Evolutionary conservation across 2,113 vertebrate genomes (phyloP), one percentile per base, ranked within the genome.

Genomic region (Pardalotus punctatus): DNA sequence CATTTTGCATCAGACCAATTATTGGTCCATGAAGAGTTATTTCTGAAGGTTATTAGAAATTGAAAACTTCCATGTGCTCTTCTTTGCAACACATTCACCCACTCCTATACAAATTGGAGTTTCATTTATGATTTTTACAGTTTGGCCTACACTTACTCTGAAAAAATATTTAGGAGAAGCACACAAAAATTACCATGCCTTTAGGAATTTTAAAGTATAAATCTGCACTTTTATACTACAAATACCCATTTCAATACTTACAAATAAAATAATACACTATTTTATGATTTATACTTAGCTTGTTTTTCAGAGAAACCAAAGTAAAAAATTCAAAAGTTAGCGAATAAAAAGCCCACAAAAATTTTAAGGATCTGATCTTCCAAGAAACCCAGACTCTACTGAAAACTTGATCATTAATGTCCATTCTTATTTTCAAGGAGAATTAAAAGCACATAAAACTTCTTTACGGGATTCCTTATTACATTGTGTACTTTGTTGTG

Each of bases 1-100:
- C 60, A 87, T 85, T 95, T 91, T 93, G 70, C 61, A 86, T 79
- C n/a, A 80, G 48, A 84, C 14, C 33, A 83, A 84, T 92, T 94
- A 96, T 31, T 90, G 92, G 97, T 97, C 54, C 50, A 54, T 10
- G 25, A 66, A 64, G 47, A 89, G n/a, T 29, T 78, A 77, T 67
- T 93, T 57, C 40, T 97, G 82, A 95, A 81, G 43, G 47, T 76
- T 94, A 79, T 82, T 93, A 96, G 66, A 90, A 96, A 96, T 31
- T 18, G 70, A 38, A 97, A 96, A 70, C 62, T 79, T 82, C 64
- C 24, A 73, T 24, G 19, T 65, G 43, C 19, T 67, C 40, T 33
- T 66, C 78, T 84, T 92, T 60, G 81, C 50, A 88, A 64, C 21
- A 78, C 19, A 93, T 48, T 90, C 74, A 84, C 86, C 76, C 71